A percentile compares a stretch with the other conserved stretches of the same genome.
These are phyloP conservation scores for Cottus gobio DNA, from an alignment of 2,113 vertebrate genomes.

Conservation along the genomic window DNA sequence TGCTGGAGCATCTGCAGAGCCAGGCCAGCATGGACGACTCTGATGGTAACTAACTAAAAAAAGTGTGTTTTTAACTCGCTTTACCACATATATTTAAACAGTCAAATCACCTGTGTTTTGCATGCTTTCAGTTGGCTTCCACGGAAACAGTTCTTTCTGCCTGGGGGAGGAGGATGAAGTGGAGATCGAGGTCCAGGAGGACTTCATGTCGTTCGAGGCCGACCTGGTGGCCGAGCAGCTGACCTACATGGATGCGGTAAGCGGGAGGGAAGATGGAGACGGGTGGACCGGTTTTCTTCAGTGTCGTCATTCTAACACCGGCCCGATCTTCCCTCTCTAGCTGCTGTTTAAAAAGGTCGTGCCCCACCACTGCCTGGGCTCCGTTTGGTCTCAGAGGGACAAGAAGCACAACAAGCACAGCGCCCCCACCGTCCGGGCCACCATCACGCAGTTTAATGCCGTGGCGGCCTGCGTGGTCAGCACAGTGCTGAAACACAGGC, in stretches of 20 bases:
- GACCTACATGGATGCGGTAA: conserved; percentile 96
- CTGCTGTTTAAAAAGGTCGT: conserved; percentile 94
- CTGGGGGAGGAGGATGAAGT: conserved; percentile 87
- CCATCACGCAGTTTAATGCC: conserved; percentile 94
- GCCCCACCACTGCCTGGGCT: conserved; percentile 94
- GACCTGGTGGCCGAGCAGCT: conserved; percentile 94
- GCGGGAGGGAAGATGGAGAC: conserved; percentile 45
- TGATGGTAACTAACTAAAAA: conserved; percentile 78
- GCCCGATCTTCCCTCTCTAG: conserved; percentile 69
- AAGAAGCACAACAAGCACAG: conserved; percentile 93
- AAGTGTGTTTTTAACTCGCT: neutral
- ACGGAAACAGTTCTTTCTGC: conserved; percentile 77
- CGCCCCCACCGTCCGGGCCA: conserved; percentile 91
- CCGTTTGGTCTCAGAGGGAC: conserved; percentile 93
- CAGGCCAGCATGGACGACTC: conserved; percentile 84
- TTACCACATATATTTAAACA: neutral
- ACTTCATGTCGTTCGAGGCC: conserved; percentile 89
- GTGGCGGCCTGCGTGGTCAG: conserved; percentile 92
- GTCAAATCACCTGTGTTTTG: conserved; percentile 10
- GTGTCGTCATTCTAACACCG: conserved; percentile 15
- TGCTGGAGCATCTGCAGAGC: conserved; percentile 90
- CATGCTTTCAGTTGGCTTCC: conserved; percentile 83
- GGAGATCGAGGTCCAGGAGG: conserved; percentile 83
- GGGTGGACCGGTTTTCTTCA: neutral
- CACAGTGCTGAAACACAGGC: conserved; percentile 87